Base-by-base conservation (phyloP, 2,888 invertebrate genomes). In the Agrotis puta region DNA sequence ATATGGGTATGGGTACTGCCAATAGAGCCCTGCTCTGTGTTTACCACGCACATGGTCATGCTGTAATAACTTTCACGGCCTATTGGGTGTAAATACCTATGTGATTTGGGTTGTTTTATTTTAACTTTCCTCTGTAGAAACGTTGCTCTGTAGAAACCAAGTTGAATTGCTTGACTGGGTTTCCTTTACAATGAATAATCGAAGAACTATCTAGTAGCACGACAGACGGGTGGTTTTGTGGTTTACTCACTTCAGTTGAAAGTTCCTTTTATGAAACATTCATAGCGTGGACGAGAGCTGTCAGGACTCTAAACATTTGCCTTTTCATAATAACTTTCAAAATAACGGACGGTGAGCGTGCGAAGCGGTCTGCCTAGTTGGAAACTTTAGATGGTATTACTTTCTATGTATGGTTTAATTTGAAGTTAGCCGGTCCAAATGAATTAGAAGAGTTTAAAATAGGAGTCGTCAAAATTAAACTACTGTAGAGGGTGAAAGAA, bases 1-100 rank as follows among this genome's bases (percentile, higher is more conserved):
- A 91, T 89, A 90, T 86, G 89, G 90, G 89, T 89, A 90, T 86
- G 89, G 90, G 89, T 91, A 84, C 86, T 85, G 87, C 88, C 88
- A 88, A 77, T 82, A 73, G 77, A 78, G 77, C 81, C 58, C 64
- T 73, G 79, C 71, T 76, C 77, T 83, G 73, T 85, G 84, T 82
- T 85, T 77, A 83, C 82, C 80, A 64, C 70, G 57, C 48, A 68
- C 58, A 81, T 74, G 72, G 61, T 54, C 66, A 56, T 63, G 45
- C 53, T 64, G 58, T 63, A 69, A 78, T 67, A 75, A 69, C 74
- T 64, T 70, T 72, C 59, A 54, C 50, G 53, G 33, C 27, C 57
- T 78, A 68, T 75, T 71, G 59, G 48, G 64, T 82, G 64, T 62
- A 59, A 70, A 69, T 73, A 43, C 47, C 53, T 18, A 73, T 54